A percentile compares a stretch with the other conserved stretches of the same genome.
Conservation (phyloP, 2,797 vertebrate genomes). For the Melanotaenia trifasciata region DNA sequence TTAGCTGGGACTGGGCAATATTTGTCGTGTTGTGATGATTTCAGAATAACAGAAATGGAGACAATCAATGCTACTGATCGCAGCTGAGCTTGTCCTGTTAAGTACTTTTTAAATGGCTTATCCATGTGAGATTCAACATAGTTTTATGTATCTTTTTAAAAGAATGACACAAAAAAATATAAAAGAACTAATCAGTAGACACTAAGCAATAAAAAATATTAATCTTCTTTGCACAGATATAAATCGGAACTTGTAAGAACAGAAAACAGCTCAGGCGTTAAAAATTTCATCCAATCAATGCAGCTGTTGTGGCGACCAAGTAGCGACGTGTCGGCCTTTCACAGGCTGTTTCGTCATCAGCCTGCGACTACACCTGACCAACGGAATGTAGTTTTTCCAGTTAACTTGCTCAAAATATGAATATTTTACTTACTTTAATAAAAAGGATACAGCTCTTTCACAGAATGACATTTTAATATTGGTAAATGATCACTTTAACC, state of each 20-base stretch:
- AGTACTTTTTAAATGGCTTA: no score
- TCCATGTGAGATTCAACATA: no score
- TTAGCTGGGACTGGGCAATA: neutral
- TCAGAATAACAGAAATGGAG: neutral
- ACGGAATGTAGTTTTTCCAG: slow-evolving; percentile 54
- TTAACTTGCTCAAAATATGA: neutral
- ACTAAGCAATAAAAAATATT: neutral
- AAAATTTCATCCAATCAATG: slow-evolving; percentile 69
- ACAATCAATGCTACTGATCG: neutral
- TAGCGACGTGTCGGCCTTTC: slow-evolving; percentile 75
- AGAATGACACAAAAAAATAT: neutral
- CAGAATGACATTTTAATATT: neutral
- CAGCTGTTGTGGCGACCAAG: slow-evolving; percentile 49
- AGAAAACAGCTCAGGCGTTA: neutral
- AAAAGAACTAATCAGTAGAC: neutral
- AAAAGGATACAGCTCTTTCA: accelerated
- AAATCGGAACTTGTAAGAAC: neutral
- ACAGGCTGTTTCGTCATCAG: slow-evolving; percentile 70
- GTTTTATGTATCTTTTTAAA: neutral
- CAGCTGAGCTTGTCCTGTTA: neutral
- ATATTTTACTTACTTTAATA: accelerated
- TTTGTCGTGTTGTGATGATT: neutral
- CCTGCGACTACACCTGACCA: slow-evolving; percentile 28
- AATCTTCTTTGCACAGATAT: neutral
- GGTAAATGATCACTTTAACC: neutral